Conservation (phyloP, 2,888 invertebrate genomes). For the Thumatha senex region DNA sequence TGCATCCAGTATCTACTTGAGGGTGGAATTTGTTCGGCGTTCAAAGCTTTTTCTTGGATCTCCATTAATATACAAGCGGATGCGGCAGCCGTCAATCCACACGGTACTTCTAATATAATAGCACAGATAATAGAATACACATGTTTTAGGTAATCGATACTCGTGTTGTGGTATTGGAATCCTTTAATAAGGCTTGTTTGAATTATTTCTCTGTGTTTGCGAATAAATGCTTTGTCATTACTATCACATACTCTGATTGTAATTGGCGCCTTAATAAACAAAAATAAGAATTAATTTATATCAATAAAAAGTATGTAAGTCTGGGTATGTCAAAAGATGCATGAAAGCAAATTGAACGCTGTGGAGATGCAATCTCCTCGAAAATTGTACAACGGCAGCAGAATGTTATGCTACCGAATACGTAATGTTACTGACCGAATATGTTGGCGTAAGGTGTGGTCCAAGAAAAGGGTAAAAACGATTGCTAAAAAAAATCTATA, state of each 20-base stretch:
- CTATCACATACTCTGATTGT: slow-evolving; percentile 57
- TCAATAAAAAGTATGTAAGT: too few relatives aligned
- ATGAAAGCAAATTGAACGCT: too few relatives aligned
- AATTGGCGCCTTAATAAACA: slow-evolving; percentile 59
- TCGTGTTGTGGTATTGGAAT: slow-evolving; percentile 67
- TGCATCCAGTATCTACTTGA: slow-evolving; percentile 80
- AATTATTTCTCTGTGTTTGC: slow-evolving; percentile 71
- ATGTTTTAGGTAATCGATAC: slow-evolving; percentile 77
- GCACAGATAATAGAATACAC: slow-evolving; percentile 81
- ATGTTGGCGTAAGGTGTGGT: too few relatives aligned
- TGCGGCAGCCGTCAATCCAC: slow-evolving; percentile 84
- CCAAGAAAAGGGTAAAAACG: too few relatives aligned
- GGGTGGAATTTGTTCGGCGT: slow-evolving; percentile 54
- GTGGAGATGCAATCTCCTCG: too few relatives aligned
- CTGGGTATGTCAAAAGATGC: too few relatives aligned
- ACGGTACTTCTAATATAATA: slow-evolving; percentile 83
- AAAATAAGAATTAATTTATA: not conserved
- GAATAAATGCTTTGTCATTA: slow-evolving; percentile 79
- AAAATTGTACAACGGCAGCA: too few relatives aligned
- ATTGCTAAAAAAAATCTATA: too few relatives aligned
- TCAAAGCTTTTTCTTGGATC: slow-evolving; percentile 82
- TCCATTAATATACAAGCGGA: slow-evolving; percentile 84
- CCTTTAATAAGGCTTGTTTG: slow-evolving; percentile 66
- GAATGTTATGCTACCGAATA: too few relatives aligned
- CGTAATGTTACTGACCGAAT: too few relatives aligned